phyloP scores from a whole-genome alignment of 1,140 invertebrate genomes.

The Teleogryllus occipitalis region DNA sequence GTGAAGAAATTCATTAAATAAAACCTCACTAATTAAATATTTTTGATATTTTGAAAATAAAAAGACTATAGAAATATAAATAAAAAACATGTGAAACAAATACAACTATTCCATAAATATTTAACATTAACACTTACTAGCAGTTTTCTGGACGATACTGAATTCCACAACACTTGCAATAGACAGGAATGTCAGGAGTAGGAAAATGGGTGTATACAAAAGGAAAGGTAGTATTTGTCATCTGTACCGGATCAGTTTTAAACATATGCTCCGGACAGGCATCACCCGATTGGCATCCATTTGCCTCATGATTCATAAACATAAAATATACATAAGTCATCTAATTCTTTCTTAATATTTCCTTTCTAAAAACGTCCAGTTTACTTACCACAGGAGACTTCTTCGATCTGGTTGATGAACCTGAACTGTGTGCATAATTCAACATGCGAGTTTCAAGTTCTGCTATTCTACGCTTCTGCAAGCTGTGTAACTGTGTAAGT shows the following conservation, averaged over 20 bases:
- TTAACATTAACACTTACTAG: conserved; percentile 7
- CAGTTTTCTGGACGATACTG: not conserved
- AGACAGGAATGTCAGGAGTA: not conserved
- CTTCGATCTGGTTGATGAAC: not conserved
- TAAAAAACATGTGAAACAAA: too few species aligned
- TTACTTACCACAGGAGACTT: not conserved
- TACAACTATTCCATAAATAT: not conserved
- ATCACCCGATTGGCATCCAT: too few species aligned
- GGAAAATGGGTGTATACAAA: too few species aligned
- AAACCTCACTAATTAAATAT: too few species aligned
- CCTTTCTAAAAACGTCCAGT: not conserved
- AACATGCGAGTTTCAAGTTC: conserved; percentile 34
- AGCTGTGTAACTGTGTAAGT: conserved; percentile 34
- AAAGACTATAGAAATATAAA: too few species aligned
- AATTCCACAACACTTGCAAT: not conserved
- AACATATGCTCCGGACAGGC: not conserved
- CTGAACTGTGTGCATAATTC: not conserved
- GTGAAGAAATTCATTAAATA: too few species aligned
- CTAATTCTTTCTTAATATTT: not conserved
- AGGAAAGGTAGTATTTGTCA: too few species aligned
- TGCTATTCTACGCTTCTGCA: conserved; percentile 37
- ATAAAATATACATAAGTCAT: not conserved
- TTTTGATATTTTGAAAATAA: too few species aligned
- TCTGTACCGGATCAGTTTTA: too few species aligned
- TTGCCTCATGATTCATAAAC: too few species aligned